Base-by-base conservation (phyloP, 2,113 vertebrate species). In the Cryptomyrus ogoouensis region DNA sequence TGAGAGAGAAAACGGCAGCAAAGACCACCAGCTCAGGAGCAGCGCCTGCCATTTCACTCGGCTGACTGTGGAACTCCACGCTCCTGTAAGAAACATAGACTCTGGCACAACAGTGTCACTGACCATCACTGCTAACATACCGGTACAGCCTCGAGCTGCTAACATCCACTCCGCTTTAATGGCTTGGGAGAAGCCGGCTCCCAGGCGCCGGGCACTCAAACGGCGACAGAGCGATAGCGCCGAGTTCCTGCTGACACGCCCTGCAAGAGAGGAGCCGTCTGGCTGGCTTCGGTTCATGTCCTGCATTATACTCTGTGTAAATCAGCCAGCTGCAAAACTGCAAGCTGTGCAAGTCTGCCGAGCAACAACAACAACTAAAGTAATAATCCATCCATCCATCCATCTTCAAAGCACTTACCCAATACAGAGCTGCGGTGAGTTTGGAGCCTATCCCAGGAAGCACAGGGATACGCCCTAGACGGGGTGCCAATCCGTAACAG, bases 11-110 rank as follows among this genome's bases (percentile, higher is more conserved):
- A 92, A 83, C 35, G 89, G 9, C 80, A 86, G 87, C 88, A 58
- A 62, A 66, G 91, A 93, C 66, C 90, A 90, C 85, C 90, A 47
- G 52, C 86, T 85, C 83, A 70, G 58, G 49, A 46, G 66, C 31
- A 86, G 56, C 46, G 89, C 88, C 88, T 89, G 46, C 92, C 86
- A 83, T 90, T 91, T 91, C 90, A 88, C 62, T 56, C 89, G 8
- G 70, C 87, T 52, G 84, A 92, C 90, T 91, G 88, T 92, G 93
- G 91, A 88, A 90, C 91, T 91, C 88, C 70, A 87, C 74, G 89
- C 77, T 80, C 77, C 74, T 83, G 47, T 70, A 31, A 83, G 21
- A 84, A 56, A 90, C 77, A 85, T 21, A 70, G 88, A n/a, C 89
- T 35, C 6, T 35, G 12, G 3, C 89, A 52, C 62, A 44, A 35